phyloP scores from a whole-genome alignment of 2,888 invertebrate genomes.

The Chironomus tentans region DNA sequence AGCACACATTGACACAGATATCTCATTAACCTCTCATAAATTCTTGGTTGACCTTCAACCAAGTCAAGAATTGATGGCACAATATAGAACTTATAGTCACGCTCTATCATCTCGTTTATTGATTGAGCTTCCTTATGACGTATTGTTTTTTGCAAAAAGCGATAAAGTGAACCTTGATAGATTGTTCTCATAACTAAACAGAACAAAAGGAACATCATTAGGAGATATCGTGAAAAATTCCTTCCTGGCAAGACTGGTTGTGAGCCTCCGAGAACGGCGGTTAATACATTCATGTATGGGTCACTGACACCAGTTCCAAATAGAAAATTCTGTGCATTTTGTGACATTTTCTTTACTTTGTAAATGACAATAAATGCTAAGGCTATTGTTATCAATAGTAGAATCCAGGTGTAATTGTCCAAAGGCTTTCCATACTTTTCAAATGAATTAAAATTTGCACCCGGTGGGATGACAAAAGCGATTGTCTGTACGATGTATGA shows the following conservation, averaged over 20 bases:
- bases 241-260: background rate
- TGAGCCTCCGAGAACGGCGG: constrained; percentile 2
- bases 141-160: constrained; percentile 2
- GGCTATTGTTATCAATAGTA: background rate
- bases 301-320: background rate
- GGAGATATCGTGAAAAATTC: constrained; percentile 7
- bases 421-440: background rate
- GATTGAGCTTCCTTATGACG: constrained; percentile 14
- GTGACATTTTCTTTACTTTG: background rate
- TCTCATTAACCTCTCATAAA: constrained; percentile 11
- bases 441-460: background rate
- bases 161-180: constrained; percentile 2
- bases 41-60: background rate
- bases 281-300: constrained; percentile 12
- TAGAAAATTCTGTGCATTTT: background rate
- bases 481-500: background rate
- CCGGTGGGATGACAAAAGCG: background rate
- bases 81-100: constrained; percentile 11
- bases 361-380: background rate
- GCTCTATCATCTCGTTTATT: constrained; percentile 7
- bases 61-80: constrained; percentile 21
- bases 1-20: background rate
- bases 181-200: constrained; percentile 11
- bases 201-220: constrained; percentile 18
- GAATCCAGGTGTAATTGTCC: background rate